These are phyloP conservation scores for Tichodroma muraria DNA, from an alignment of 2,113 vertebrate genomes.

Conservation along the genomic window DNA sequence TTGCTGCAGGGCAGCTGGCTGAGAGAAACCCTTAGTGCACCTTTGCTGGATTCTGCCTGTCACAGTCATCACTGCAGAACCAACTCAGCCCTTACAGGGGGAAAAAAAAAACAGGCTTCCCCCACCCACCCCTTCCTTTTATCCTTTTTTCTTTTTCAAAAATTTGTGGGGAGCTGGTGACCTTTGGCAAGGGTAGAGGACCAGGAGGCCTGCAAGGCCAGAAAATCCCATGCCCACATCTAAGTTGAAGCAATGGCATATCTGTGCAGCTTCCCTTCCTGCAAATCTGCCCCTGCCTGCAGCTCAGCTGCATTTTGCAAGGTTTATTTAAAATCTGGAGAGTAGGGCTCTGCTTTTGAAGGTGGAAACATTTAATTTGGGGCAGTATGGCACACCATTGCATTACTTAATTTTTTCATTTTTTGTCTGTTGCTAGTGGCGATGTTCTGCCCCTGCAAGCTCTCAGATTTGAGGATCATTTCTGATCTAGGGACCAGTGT, in stretches of 20 bases:
- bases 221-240: neutral
- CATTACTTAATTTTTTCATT: neutral
- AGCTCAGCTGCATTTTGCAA: neutral
- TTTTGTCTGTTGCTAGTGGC: neutral
- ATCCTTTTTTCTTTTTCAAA: neutral
- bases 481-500: neutral
- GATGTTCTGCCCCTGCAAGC: neutral
- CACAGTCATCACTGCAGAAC: neutral
- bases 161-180: neutral
- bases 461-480: neutral
- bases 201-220: neutral
- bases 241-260: fast-evolving
- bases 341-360: neutral
- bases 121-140: too few species aligned
- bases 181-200: neutral
- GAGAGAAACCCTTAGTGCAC: neutral
- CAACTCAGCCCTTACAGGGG: neutral
- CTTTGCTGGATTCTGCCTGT: neutral
- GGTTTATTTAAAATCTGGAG: neutral
- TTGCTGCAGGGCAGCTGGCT: neutral
- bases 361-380: neutral
- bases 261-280: neutral
- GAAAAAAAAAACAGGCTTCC: fast-evolving
- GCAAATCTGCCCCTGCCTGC: neutral
- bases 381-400: neutral